A percentile compares a stretch with the other conserved stretches of the same genome.
phyloP scores from a whole-genome alignment of 2,113 vertebrate species.

The Hippocampus abdominalis region DNA sequence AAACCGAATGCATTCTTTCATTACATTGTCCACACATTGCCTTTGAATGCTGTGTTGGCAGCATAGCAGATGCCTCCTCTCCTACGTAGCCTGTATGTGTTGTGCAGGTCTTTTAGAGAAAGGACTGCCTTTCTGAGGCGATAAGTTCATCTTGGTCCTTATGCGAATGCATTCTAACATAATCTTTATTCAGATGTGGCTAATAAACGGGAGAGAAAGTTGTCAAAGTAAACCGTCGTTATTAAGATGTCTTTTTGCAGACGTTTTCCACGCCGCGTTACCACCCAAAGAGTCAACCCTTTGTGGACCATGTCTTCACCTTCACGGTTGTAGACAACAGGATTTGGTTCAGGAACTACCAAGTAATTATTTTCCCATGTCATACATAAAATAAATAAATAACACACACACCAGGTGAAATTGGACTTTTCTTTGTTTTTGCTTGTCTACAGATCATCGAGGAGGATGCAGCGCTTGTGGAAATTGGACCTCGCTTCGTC shows the following conservation, averaged over 20 bases:
- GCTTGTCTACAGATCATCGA: slow-evolving; percentile 82
- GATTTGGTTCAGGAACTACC: slow-evolving; percentile 98
- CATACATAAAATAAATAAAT: neutral
- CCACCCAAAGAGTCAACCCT: slow-evolving; percentile 94
- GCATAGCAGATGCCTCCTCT: too few species aligned
- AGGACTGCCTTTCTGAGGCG: neutral
- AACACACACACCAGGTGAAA: neutral
- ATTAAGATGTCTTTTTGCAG: slow-evolving; percentile 55
- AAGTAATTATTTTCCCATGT: slow-evolving; percentile 70
- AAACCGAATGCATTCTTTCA: too few species aligned
- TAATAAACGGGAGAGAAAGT: neutral
- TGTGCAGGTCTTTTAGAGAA: too few species aligned
- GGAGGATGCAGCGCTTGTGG: slow-evolving; percentile 90
- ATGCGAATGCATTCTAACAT: neutral
- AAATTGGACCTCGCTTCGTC: slow-evolving; percentile 95
- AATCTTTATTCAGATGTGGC: neutral
- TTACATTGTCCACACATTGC: too few species aligned
- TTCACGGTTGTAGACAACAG: slow-evolving; percentile 87
- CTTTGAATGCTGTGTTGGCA: too few species aligned
- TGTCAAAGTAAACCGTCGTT: neutral
- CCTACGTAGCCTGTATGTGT: too few species aligned
- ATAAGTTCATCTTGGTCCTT: neutral
- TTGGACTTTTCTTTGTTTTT: neutral
- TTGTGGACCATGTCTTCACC: slow-evolving; percentile 93
- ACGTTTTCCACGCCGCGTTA: slow-evolving; percentile 91